Evolutionary conservation across 2,113 vertebrate species (phyloP).

Genomic region (Ctenodactylus gundi): DNA sequence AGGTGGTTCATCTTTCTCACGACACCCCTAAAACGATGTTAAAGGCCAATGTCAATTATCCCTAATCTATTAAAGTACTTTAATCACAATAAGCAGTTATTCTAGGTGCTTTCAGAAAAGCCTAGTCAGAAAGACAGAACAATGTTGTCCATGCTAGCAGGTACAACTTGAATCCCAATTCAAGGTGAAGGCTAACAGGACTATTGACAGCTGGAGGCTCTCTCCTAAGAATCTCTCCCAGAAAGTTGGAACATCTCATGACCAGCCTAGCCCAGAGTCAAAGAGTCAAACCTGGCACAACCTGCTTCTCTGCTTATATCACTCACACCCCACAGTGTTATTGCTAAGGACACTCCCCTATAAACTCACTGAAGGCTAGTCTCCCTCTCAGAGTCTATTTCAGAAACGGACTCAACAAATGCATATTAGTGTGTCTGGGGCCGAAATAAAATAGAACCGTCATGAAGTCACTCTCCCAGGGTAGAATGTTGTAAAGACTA

Average conservation of each 20-base stretch:
- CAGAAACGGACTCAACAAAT: background rate
- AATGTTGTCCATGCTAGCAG: background rate
- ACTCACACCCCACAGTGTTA: background rate
- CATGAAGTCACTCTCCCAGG: background rate
- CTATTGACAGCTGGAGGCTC: background rate
- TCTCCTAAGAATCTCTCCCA: background rate
- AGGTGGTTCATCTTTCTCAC: background rate
- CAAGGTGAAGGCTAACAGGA: background rate
- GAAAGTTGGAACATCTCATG: background rate
- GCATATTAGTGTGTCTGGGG: background rate
- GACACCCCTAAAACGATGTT: no score
- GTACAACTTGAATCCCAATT: background rate
- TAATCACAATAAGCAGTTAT: background rate
- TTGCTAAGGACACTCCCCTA: background rate
- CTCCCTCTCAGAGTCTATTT: background rate
- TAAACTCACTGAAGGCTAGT: background rate
- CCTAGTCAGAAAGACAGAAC: background rate
- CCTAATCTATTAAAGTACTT: background rate
- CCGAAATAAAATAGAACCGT: constrained; percentile 1
- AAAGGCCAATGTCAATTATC: background rate
- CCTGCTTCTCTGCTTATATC: background rate
- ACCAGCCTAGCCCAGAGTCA: background rate
- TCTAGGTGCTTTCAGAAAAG: background rate
- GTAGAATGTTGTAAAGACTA: background rate
- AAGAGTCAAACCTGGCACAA: background rate